Conservation (phyloP, 2,113 vertebrate species). For the Lanius ludovicianus region DNA sequence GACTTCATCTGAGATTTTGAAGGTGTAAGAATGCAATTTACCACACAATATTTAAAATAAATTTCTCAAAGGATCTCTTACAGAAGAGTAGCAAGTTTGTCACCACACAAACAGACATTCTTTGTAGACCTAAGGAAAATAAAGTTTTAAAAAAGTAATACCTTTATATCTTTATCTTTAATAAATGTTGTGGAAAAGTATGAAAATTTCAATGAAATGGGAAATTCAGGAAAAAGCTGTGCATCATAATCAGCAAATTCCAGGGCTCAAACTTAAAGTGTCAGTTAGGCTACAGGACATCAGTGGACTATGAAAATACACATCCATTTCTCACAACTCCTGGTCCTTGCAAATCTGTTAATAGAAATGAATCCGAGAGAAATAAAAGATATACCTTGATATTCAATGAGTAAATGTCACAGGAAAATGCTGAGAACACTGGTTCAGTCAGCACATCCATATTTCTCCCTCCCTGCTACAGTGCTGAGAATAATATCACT, state of each 20-base stretch:
- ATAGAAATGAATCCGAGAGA: neutral
- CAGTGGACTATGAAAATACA: neutral
- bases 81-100: neutral
- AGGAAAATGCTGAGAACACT: neutral
- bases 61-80: neutral
- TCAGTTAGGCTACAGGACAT: neutral
- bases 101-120: neutral
- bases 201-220: neutral
- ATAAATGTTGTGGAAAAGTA: neutral
- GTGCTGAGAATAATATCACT: neutral
- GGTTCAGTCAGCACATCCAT: neutral
- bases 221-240: neutral
- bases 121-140: neutral
- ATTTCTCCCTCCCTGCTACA: neutral
- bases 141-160: neutral
- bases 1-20: neutral
- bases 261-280: neutral
- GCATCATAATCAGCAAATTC: neutral
- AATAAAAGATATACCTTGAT: neutral
- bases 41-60: neutral
- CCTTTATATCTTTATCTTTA: neutral
- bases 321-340: neutral
- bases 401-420: neutral
- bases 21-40: neutral
- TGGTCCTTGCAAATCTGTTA: neutral